Conservation (phyloP, 2,113 vertebrate species). For the Corydoras sp. region DNA sequence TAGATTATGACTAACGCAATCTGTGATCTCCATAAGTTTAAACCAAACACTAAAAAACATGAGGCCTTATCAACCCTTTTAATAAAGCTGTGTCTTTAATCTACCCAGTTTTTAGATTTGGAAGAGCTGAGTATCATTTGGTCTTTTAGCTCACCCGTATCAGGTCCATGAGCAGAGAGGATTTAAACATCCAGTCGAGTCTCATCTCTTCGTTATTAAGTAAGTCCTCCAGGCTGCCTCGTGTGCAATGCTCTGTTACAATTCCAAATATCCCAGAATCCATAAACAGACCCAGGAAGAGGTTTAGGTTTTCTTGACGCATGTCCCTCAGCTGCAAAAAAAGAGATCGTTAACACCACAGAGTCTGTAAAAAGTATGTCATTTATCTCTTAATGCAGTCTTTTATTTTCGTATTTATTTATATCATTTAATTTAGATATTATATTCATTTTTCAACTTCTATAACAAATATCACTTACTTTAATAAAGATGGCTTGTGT, state of each 20-base stretch:
- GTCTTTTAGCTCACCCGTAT: slow-evolving; percentile 70
- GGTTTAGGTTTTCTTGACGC: slow-evolving; percentile 86
- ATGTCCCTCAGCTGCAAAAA: slow-evolving; percentile 76
- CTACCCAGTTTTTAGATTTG: too few relatives aligned
- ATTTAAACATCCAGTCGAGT: slow-evolving; percentile 98
- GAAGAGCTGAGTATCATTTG: background rate
- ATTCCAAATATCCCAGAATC: slow-evolving; percentile 76
- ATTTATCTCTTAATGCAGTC: background rate
- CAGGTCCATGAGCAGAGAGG: slow-evolving; percentile 84
- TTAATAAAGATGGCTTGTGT: slow-evolving; percentile 74
- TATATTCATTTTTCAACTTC: background rate
- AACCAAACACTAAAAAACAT: too few relatives aligned
- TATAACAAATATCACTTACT: slow-evolving; percentile 55
- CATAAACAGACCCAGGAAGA: slow-evolving; percentile 82
- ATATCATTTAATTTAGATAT: background rate
- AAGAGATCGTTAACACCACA: background rate
- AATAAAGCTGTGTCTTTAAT: too few relatives aligned
- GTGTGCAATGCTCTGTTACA: slow-evolving; percentile 81
- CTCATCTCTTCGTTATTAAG: slow-evolving; percentile 83
- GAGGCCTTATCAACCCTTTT: too few relatives aligned
- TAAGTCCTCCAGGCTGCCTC: slow-evolving; percentile 84
- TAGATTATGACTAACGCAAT: too few relatives aligned
- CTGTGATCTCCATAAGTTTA: too few relatives aligned
- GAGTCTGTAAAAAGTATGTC: background rate
- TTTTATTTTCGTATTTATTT: background rate